Conservation (phyloP, 1,140 invertebrate species). For the Stegodyphus dumicola region DNA sequence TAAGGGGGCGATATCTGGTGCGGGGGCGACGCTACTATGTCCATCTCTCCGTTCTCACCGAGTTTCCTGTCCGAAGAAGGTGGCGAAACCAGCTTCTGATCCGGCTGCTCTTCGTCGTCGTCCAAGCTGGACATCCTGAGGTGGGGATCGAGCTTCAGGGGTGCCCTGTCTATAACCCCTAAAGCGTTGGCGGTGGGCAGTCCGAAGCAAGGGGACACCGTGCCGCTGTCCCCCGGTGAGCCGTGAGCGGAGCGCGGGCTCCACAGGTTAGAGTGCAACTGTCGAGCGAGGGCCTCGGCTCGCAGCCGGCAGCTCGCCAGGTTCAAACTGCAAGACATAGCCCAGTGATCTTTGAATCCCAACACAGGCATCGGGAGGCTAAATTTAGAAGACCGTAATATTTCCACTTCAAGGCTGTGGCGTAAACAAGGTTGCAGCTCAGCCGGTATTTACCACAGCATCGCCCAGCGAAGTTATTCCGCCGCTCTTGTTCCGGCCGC, state of each 20-base stretch:
- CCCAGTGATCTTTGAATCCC: constrained; percentile 30
- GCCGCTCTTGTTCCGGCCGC: too few species aligned
- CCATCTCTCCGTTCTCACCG: constrained; percentile 12
- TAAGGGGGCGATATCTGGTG: constrained; percentile 26
- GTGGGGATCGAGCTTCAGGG: constrained; percentile 5
- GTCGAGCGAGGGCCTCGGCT: constrained; percentile 81
- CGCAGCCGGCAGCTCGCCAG: constrained; percentile 77
- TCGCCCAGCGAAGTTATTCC: background rate
- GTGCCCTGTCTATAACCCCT: background rate
- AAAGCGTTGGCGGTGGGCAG: constrained; percentile 2
- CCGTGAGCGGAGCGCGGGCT: constrained; percentile 69
- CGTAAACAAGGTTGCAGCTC: too few species aligned
- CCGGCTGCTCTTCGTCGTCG: constrained; percentile 38
- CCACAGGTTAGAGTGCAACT: constrained; percentile 78
- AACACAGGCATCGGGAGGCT: constrained; percentile 34
- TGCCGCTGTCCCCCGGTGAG: constrained; percentile 32
- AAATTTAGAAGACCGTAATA: constrained; percentile 9
- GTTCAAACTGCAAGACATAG: constrained; percentile 56
- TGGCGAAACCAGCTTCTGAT: constrained; percentile 12
- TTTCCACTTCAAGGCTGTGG: constrained; percentile 30
- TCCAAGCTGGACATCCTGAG: constrained; percentile 42
- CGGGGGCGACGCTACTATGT: background rate
- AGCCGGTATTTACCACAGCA: constrained; percentile 10
- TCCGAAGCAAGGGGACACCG: constrained; percentile 48
- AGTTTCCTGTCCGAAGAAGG: background rate